Conservation (phyloP, 2,888 invertebrate genomes). For the Hyppa rectilinea region DNA sequence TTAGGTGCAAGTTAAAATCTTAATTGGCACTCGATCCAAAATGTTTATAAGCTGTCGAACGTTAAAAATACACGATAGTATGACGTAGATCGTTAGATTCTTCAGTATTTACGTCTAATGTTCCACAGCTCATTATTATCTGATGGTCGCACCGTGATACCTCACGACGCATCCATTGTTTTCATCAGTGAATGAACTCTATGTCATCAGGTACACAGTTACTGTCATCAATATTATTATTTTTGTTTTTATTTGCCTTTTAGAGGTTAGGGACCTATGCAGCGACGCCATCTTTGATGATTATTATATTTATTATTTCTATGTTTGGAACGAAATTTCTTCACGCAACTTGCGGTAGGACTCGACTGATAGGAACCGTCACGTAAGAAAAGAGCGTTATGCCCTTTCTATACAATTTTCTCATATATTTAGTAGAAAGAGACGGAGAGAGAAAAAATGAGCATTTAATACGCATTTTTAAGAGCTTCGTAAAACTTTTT, state of each 20-base stretch:
- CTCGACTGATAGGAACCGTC: no score
- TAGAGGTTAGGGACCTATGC: constrained; percentile 22
- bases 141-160: constrained; percentile 70
- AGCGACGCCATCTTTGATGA: constrained; percentile 11
- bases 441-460: no score
- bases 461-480: no score
- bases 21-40: constrained; percentile 48
- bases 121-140: constrained; percentile 56
- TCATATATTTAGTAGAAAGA: no score
- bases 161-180: constrained; percentile 72
- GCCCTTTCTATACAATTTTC: no score
- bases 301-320: constrained; percentile 13
- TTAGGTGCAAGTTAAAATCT: constrained; percentile 47
- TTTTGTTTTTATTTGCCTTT: constrained; percentile 46
- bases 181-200: constrained; percentile 77
- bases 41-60: constrained; percentile 50
- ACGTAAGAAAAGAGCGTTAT: no score
- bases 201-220: constrained; percentile 48
- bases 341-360: no score
- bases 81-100: constrained; percentile 38
- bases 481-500: no score
- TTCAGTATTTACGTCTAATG: constrained; percentile 36
- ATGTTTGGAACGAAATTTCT: no score
- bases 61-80: constrained; percentile 42
- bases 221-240: constrained; percentile 54